Percentiles rank a stretch among this genome's conserved stretches.
Evolutionary conservation across 2,113 vertebrate species (phyloP).

Genomic region (human): DNA sequence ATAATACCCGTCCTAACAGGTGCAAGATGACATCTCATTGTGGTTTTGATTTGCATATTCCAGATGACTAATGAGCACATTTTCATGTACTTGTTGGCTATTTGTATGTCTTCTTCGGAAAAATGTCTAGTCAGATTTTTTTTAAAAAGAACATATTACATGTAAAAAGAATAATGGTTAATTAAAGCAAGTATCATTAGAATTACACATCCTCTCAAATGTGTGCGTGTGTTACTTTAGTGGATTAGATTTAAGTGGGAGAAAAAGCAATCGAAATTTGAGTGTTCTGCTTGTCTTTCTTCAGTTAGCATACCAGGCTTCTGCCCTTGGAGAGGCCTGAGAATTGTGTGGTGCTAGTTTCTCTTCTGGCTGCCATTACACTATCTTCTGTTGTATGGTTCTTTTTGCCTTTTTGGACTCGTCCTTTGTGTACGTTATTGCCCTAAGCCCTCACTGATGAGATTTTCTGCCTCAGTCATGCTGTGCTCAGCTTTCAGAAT

Average conservation of each 20-base stretch:
- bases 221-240: neutral
- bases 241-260: neutral
- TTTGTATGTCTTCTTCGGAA: neutral
- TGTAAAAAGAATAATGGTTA: neutral
- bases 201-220: neutral
- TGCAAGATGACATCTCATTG: neutral
- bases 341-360: neutral
- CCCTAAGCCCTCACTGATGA: slow-evolving; percentile 47
- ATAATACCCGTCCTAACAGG: neutral
- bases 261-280: neutral
- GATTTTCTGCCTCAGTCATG: slow-evolving; percentile 68
- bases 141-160: neutral
- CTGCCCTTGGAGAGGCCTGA: neutral
- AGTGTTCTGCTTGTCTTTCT: neutral
- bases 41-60: neutral
- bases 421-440: slow-evolving; percentile 18
- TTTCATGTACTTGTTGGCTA: neutral
- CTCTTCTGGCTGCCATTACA: neutral
- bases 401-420: neutral
- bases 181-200: neutral
- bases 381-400: neutral
- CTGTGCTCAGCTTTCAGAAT: slow-evolving; percentile 40
- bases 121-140: neutral
- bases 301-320: neutral
- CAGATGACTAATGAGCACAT: neutral